These are phyloP conservation scores for Melipona beecheii DNA, from an alignment of 2,888 invertebrate genomes.

Conservation along the genomic window DNA sequence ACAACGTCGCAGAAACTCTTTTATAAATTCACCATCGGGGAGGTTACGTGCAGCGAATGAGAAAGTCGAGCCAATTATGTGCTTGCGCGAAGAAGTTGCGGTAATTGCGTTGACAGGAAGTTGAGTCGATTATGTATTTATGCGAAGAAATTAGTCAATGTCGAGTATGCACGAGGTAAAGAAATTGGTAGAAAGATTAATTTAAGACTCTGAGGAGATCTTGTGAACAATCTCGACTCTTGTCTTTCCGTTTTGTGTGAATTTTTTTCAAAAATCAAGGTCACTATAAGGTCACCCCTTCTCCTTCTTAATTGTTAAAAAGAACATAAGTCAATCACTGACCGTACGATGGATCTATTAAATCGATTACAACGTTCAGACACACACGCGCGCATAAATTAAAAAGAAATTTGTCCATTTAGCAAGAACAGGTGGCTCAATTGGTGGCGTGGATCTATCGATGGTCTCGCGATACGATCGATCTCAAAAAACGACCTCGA, in stretches of 20 bases:
- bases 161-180: too few species aligned
- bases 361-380: neutral
- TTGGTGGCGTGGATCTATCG: slow-evolving; percentile 41
- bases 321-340: too few species aligned
- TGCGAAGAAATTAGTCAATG: too few species aligned
- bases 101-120: too few species aligned
- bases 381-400: neutral
- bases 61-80: too few species aligned
- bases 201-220: too few species aligned
- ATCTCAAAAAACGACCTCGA: slow-evolving; percentile 66
- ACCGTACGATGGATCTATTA: neutral
- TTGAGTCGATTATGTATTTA: too few species aligned
- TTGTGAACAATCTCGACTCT: neutral
- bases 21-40: too few species aligned
- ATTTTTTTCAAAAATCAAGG: neutral
- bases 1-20: too few species aligned
- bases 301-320: neutral
- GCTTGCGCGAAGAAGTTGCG: too few species aligned
- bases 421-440: slow-evolving; percentile 35
- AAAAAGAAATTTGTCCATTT: slow-evolving; percentile 11
- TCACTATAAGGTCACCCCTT: neutral
- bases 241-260: neutral
- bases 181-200: too few species aligned
- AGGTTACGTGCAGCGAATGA: too few species aligned
- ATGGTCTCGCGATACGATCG: slow-evolving; percentile 43